Conservation (phyloP, 2,113 vertebrate species). For the Balaeniceps rex region DNA sequence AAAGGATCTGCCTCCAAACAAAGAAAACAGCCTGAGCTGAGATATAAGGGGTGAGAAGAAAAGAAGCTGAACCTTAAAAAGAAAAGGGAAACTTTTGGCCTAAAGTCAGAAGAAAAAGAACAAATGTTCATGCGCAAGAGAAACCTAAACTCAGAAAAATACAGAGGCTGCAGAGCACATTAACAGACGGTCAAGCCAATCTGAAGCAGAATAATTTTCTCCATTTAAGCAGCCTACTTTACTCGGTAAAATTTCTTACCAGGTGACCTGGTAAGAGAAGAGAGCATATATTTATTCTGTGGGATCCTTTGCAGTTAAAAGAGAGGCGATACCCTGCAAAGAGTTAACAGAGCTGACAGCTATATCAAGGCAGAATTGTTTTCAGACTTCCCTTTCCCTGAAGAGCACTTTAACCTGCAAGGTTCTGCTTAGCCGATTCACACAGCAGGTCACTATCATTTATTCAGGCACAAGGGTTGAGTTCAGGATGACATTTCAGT, state of each 20-base stretch:
- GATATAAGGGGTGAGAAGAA: not conserved
- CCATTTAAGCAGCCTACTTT: not conserved
- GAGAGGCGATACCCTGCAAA: not conserved
- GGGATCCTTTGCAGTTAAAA: not conserved
- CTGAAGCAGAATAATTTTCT: not conserved
- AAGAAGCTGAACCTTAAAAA: not conserved
- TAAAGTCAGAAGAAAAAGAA: not conserved
- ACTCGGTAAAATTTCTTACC: not conserved
- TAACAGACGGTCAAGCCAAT: not conserved
- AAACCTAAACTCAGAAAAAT: not conserved
- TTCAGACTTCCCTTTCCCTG: slow-evolving; percentile 29
- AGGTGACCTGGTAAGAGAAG: not conserved
- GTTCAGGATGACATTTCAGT: slow-evolving; percentile 42
- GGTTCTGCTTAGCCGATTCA: slow-evolving; percentile 38
- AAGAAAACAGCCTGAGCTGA: not conserved
- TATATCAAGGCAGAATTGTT: slow-evolving; percentile 43
- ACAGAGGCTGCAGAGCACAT: not conserved
- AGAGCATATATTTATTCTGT: not conserved
- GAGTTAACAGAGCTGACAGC: slow-evolving; percentile 47
- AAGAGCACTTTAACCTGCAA: slow-evolving; percentile 48
- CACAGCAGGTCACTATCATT: slow-evolving; percentile 44
- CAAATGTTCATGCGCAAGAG: not conserved
- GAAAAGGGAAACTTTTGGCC: not conserved
- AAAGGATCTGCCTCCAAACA: slow-evolving; percentile 40
- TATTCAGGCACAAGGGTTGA: slow-evolving; percentile 15